phyloP scores from a whole-genome alignment of 2,888 invertebrate species.

The Gastrophysa polygoni region DNA sequence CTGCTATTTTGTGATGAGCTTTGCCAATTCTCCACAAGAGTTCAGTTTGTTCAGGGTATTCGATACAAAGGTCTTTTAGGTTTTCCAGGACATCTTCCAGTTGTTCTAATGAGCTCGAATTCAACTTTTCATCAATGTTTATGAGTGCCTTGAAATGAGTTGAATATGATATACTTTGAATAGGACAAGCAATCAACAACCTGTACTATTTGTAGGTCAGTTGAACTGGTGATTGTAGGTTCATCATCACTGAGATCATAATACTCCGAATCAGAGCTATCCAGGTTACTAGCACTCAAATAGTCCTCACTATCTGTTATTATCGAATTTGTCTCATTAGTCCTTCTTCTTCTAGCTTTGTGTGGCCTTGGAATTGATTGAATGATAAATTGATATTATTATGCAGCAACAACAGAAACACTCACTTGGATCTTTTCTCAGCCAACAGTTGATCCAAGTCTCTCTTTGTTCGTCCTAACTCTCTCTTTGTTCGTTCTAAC shows the following conservation, averaged over 20 bases:
- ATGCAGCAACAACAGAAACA: background rate
- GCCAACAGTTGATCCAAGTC: slow-evolving; percentile 50
- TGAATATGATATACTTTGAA: background rate
- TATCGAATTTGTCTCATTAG: slow-evolving; percentile 29
- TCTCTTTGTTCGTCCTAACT: slow-evolving; percentile 46
- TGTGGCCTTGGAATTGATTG: no score
- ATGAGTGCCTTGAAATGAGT: slow-evolving; percentile 39
- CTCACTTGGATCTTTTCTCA: slow-evolving; percentile 21
- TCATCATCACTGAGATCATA: slow-evolving; percentile 57
- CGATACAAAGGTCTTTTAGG: slow-evolving; percentile 47
- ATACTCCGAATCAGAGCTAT: slow-evolving; percentile 56
- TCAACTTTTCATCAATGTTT: slow-evolving; percentile 49
- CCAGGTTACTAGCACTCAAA: slow-evolving; percentile 48
- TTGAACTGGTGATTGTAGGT: slow-evolving; percentile 12
- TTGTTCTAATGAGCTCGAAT: slow-evolving; percentile 39
- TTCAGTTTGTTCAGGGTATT: slow-evolving; percentile 49
- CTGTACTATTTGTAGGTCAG: background rate
- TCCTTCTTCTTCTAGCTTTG: slow-evolving; percentile 25
- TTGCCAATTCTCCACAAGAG: slow-evolving; percentile 54
- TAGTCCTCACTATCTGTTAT: slow-evolving; percentile 48
- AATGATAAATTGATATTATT: no score
- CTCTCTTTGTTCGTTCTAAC: slow-evolving; percentile 46
- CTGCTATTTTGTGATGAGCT: slow-evolving; percentile 49
- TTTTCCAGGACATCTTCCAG: slow-evolving; percentile 43
- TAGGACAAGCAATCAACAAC: no score